Base-by-base conservation (phyloP, 2,888 invertebrate species). In the Mesorhabditis spiculigera region DNA sequence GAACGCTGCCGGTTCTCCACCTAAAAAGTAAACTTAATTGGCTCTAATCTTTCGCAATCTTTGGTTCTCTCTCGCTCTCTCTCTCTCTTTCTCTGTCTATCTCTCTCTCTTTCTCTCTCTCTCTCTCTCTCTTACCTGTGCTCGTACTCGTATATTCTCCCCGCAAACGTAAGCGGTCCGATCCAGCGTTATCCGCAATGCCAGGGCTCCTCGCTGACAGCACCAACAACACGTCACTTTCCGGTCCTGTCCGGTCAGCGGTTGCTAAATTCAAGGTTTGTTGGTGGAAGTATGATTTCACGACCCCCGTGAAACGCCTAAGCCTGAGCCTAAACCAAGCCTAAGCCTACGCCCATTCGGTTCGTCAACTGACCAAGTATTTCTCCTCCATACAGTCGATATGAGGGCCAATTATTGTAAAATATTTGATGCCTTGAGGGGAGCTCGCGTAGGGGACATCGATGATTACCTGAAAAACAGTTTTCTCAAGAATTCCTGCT, bases 381-480 rank as follows among this genome's bases (percentile, higher is more conserved):
- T 91, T 90, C 85, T 91, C 91, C 76, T 92, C 92, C 91, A 91
- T 91, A 86, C 91, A 91, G 87, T 92, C 92, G 79, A 91, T 91
- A 83, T 91, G 91, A 13, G 92, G 92, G 4, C 91, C 92, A 78
- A 92, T 91, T 65, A 92, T 89, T 3, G 92, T 91, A 86, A 92
- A 92, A 86, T 92, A 92, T 85, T 92, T 92, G 88, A 91, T 91
- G 10, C 91, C 91, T 85, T 92, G 91, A 0, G 92, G 92, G 2
- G 91, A 91, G 67, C 91, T 91, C 4, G 91, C 91, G 84, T 91
- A 92, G 0, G 92, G 92, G 77, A 92, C 91, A 86, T 92, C 92
- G 66, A 92, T 90, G 45, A 87, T 86, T n/a, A 87, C 87, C 74
- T 87, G 82, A 44, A 87, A 68, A 50, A 10, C n/a, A 50, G 8